A percentile compares a stretch with the other conserved stretches of the same genome.
These are phyloP conservation scores for Acronicta leporina DNA, from an alignment of 2,888 invertebrate genomes.

Conservation along the genomic window DNA sequence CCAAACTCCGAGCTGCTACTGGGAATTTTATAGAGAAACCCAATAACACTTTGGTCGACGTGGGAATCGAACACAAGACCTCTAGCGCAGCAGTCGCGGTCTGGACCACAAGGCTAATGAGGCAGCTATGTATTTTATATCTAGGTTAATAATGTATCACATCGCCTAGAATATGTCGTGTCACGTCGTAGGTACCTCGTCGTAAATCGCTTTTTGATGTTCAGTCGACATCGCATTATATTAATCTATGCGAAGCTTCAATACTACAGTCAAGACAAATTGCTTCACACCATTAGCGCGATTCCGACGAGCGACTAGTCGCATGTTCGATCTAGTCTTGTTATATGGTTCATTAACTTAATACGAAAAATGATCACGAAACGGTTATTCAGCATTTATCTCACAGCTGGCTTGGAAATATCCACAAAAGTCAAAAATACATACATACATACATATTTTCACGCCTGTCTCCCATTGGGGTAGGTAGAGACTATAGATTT, in stretches of 20 bases:
- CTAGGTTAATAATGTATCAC: constrained; percentile 34
- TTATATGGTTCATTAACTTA: not conserved
- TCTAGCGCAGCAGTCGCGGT: too few relatives aligned
- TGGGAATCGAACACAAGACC: too few relatives aligned
- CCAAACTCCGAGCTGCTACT: too few relatives aligned
- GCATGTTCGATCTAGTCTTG: not conserved
- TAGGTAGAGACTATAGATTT: too few relatives aligned
- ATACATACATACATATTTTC: too few relatives aligned
- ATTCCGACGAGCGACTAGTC: not conserved
- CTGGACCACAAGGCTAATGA: too few relatives aligned
- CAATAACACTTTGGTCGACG: too few relatives aligned
- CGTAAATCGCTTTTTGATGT: constrained; percentile 58
- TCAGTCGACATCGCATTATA: constrained; percentile 26
- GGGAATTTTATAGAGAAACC: too few relatives aligned
- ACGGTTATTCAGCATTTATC: not conserved
- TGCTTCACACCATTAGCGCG: constrained; percentile 31
- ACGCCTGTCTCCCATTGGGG: too few relatives aligned
- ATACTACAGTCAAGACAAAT: constrained; percentile 41
- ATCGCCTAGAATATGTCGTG: constrained; percentile 6
- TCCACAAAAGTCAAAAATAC: too few relatives aligned
- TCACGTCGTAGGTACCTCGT: constrained; percentile 18
- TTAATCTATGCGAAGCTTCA: constrained; percentile 35
- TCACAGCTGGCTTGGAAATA: too few relatives aligned
- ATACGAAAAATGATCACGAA: not conserved
- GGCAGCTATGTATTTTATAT: not conserved